Evolutionary conservation across 2,113 vertebrate species (phyloP), one percentile per base, ranked within the genome.

Genomic region (Octodon degus): DNA sequence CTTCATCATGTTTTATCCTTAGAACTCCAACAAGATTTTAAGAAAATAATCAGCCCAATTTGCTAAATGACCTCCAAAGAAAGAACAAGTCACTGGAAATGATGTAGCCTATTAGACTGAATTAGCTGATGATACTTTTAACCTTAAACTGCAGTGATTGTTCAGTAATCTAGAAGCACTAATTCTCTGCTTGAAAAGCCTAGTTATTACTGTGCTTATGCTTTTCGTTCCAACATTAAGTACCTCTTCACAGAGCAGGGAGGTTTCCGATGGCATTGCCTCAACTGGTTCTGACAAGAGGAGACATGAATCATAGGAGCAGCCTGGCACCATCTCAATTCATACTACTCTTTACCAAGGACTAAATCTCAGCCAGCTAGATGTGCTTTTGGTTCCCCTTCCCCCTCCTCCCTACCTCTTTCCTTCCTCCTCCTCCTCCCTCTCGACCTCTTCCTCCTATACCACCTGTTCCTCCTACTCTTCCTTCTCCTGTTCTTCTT

Each of bases 201-300:
- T 93, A 83, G 92, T 92, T 80, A 79, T 47, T 91, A 90, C 32
- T 82, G 67, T 74, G 62, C 72, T 86, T 81, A 34, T 8, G n/a
- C 4, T 37, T 92, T 85, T 92, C 53, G 65, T 93, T 90, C 88
- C 0, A 1, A 92, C 85, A 87, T 37, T 55, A 94, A 96, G 74
- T 83, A 43, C 27, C 89, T 70, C 82, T 95, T 96, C 74, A 97
- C 83, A 93, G 94, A 88, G 77, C 82, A 88, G 25, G 67, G 88
- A 90, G 63, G 77, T 85, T 93, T 93, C 67, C 1, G 4, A 91
- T 40, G 76, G 67, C 5, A 24, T 74, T 63, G 81, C 60, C 88
- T 97, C 47, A 83, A 96, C 93, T 74, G 77, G 95, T 95, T 77
- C 85, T 95, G 81, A 97, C 92, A 94, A 96, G 96, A 96, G 80